These are phyloP conservation scores for Drosophila sordidapex DNA, from an alignment of 2,888 invertebrate species.

Conservation along the genomic window DNA sequence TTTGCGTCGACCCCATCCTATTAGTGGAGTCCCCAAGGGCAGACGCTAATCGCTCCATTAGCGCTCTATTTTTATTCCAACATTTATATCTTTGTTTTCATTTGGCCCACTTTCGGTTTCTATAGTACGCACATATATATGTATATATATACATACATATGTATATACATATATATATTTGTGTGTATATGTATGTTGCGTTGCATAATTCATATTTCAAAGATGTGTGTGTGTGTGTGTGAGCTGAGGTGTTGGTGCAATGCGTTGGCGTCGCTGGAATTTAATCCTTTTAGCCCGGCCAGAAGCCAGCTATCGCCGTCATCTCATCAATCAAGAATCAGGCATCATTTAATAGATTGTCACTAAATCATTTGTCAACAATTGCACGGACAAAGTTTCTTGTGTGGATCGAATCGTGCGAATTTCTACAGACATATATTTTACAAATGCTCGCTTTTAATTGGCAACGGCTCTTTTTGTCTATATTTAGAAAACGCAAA, in stretches of 20 bases:
- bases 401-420: conserved; percentile 21
- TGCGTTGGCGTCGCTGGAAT: conserved; percentile 53
- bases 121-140: neutral
- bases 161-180: conserved; percentile 6
- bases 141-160: neutral
- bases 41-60: conserved; percentile 62
- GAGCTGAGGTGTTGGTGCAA: conserved; percentile 25
- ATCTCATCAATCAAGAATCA: conserved; percentile 69
- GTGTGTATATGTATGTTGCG: conserved; percentile 22
- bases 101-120: neutral
- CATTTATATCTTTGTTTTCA: conserved; percentile 32
- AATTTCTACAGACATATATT: conserved; percentile 4
- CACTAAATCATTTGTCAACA: conserved; percentile 77
- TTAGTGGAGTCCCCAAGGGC: conserved; percentile 37
- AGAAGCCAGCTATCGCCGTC: conserved; percentile 1
- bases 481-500: conserved; percentile 21
- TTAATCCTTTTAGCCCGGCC: conserved; percentile 69
- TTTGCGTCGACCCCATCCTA: conserved; percentile 29
- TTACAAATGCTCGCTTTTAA: conserved; percentile 42
- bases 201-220: conserved; percentile 66
- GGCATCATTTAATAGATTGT: conserved; percentile 72
- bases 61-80: conserved; percentile 48
- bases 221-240: conserved; percentile 5
- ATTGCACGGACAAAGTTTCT: conserved; percentile 51
- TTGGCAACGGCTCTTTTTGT: conserved; percentile 27